A percentile compares a stretch with the other conserved stretches of the same genome.
These are phyloP conservation scores for Paedocypris micromegethes DNA, from an alignment of 2,797 vertebrate genomes.

Conservation along the genomic window DNA sequence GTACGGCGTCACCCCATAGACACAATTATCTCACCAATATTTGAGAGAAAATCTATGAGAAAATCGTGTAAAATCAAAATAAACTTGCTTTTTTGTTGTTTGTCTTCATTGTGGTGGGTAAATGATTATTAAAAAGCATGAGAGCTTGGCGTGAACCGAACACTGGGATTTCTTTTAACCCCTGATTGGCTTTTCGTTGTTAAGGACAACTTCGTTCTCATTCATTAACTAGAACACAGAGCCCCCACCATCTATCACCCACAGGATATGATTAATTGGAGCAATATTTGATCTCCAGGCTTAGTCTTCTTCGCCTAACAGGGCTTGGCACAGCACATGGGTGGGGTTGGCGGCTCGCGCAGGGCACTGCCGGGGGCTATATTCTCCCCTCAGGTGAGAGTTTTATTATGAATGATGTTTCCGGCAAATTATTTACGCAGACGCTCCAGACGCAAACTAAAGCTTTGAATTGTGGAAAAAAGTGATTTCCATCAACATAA, in stretches of 20 bases:
- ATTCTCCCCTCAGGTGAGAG: constrained; percentile 74
- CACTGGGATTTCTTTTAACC: constrained; percentile 45
- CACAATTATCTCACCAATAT: no score
- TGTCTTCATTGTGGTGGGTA: no score
- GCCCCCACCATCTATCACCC: constrained; percentile 31
- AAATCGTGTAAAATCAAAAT: no score
- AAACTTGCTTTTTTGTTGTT: no score
- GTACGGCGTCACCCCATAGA: no score
- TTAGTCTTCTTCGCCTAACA: constrained; percentile 52
- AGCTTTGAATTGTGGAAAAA: constrained; percentile 14
- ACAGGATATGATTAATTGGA: constrained; percentile 60
- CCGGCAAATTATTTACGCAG: constrained; percentile 76
- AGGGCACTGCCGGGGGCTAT: constrained; percentile 67
- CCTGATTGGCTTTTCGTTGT: constrained; percentile 50
- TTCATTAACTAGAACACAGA: constrained; percentile 36
- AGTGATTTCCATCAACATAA: constrained; percentile 42
- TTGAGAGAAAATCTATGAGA: no score
- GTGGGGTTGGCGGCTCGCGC: constrained; percentile 29
- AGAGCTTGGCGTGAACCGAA: no score
- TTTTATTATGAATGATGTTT: constrained; percentile 81
- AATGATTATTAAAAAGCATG: no score
- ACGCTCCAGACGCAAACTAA: constrained; percentile 27
- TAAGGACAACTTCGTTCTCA: constrained; percentile 36
- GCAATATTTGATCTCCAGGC: constrained; percentile 57
- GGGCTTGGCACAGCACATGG: constrained; percentile 33